A percentile compares a stretch with the other conserved stretches of the same genome.
These are phyloP conservation scores for Monarcha castaneiventris DNA, from an alignment of 2,113 vertebrate genomes.

Conservation along the genomic window DNA sequence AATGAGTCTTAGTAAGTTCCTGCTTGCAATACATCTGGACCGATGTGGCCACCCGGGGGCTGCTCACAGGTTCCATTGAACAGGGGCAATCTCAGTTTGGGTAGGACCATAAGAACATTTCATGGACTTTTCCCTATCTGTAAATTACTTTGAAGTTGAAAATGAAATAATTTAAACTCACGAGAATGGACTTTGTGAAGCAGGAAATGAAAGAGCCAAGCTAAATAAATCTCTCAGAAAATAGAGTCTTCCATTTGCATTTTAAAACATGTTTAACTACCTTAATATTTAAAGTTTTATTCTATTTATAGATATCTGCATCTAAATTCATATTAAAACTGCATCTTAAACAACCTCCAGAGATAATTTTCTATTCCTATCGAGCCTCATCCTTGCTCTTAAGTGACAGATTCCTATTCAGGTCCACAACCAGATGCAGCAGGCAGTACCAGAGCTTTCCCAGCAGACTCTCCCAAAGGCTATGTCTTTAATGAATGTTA, in stretches of 20 bases:
- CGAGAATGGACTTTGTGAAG: background rate
- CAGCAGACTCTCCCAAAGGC: background rate
- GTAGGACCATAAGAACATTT: background rate
- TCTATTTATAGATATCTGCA: background rate
- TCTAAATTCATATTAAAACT: background rate
- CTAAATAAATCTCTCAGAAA: background rate
- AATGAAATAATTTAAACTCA: background rate
- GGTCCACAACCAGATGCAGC: background rate
- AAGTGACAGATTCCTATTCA: constrained; percentile 57
- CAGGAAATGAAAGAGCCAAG: background rate
- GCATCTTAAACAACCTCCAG: background rate
- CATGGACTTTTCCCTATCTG: background rate
- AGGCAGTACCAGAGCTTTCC: background rate
- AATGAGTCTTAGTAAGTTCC: background rate
- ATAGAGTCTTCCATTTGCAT: background rate
- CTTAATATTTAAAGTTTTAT: background rate
- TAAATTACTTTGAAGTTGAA: background rate
- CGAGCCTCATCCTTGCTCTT: background rate
- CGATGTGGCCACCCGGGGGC: background rate
- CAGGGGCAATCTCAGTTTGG: background rate
- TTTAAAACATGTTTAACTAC: background rate
- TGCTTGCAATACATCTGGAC: background rate
- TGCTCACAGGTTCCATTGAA: background rate
- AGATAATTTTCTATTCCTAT: background rate
- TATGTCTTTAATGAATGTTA: constrained; percentile 34